Conservation (phyloP, 2,888 invertebrate species). For the Deroplatys truncata region DNA sequence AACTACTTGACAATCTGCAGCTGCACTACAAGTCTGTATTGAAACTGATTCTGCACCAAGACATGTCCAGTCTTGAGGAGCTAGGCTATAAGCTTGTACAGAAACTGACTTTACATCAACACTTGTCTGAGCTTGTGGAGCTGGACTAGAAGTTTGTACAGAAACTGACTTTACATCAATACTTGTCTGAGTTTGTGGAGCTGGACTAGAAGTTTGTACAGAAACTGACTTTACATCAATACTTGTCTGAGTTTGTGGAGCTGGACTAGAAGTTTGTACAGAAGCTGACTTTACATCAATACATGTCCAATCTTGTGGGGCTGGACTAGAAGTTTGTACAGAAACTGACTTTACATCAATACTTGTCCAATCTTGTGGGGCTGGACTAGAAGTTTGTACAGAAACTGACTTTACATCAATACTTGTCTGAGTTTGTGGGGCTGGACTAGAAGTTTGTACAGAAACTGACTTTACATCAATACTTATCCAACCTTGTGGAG, state of each 20-base stretch:
- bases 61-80: neutral
- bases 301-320: neutral
- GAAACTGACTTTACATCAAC: neutral
- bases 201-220: neutral
- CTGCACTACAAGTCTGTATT: neutral
- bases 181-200: neutral
- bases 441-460: too few species aligned
- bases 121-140: neutral
- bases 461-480: too few species aligned
- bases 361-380: too few species aligned
- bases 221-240: neutral
- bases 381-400: too few species aligned
- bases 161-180: neutral
- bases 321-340: too few species aligned
- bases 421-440: too few species aligned
- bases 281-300: neutral
- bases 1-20: neutral
- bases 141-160: neutral
- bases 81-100: too few species aligned
- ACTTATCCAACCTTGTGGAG: neutral
- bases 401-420: too few species aligned
- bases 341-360: too few species aligned
- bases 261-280: neutral
- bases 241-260: neutral
- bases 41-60: neutral